A percentile compares a stretch with the other conserved stretches of the same genome.
Evolutionary conservation across 2,888 invertebrate species (phyloP).

Genomic region (Chirona hameri): DNA sequence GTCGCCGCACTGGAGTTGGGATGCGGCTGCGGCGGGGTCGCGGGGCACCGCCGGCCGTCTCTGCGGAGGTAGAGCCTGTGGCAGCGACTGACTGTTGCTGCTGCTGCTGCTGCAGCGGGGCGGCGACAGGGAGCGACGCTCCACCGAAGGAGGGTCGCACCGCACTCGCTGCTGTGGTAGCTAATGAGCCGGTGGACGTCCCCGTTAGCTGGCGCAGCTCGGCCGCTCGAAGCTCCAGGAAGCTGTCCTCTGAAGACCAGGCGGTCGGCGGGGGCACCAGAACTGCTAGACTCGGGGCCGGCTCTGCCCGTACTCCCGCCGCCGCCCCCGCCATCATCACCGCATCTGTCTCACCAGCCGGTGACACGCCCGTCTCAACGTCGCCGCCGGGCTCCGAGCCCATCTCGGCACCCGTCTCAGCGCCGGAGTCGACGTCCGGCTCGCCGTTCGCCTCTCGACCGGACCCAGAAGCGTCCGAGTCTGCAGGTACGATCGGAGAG

Average conservation of each 20-base stretch:
- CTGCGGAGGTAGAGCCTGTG: background rate
- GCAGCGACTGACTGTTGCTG: background rate
- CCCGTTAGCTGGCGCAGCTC: background rate
- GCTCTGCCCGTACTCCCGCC: background rate
- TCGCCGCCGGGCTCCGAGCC: no score
- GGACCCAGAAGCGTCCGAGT: background rate
- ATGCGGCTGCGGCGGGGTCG: slow-evolving; percentile 6
- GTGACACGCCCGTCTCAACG: no score
- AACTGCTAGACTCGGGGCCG: background rate
- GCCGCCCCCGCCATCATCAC: background rate
- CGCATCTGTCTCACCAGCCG: no score
- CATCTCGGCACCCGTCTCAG: no score
- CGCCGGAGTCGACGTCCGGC: no score
- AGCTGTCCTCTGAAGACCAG: background rate
- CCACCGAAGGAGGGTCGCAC: background rate
- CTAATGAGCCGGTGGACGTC: background rate
- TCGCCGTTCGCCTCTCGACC: no score
- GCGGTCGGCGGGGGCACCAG: background rate
- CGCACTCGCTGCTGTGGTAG: background rate
- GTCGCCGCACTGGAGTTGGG: background rate
- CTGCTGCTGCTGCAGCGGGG: background rate
- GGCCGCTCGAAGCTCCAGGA: background rate
- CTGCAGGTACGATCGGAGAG: background rate
- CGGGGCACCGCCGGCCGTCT: no score
- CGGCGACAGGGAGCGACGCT: background rate